phyloP scores from a whole-genome alignment of 2,888 invertebrate genomes.

The Pseudococcus viburni region DNA sequence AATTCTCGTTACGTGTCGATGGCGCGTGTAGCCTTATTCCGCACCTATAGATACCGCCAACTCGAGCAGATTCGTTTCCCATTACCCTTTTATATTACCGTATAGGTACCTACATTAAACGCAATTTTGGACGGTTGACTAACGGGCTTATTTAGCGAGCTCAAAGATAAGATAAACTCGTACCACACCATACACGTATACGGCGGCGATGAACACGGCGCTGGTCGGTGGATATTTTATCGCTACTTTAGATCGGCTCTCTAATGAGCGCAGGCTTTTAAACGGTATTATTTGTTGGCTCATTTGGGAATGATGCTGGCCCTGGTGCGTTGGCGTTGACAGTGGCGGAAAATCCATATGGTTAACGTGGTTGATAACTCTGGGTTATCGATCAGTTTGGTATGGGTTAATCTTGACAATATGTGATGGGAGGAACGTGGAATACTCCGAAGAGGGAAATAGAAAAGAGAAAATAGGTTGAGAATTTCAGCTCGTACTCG shows the following conservation, averaged over 20 bases:
- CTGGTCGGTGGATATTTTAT: slow-evolving; percentile 12
- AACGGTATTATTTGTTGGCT: neutral
- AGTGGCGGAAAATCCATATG: slow-evolving; percentile 4
- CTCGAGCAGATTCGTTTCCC: neutral
- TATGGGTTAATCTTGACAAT: neutral
- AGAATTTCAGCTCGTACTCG: neutral
- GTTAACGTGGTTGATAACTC: neutral
- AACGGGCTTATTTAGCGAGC: slow-evolving; percentile 16
- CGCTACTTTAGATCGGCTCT: neutral
- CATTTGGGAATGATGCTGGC: slow-evolving; percentile 7
- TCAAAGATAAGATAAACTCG: slow-evolving; percentile 24
- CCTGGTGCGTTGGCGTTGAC: neutral
- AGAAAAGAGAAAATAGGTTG: slow-evolving; percentile 1
- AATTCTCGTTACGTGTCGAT: neutral
- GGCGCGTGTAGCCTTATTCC: neutral
- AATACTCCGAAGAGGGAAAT: neutral
- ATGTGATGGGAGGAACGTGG: neutral
- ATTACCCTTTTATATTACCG: neutral
- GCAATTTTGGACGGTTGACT: slow-evolving; percentile 20
- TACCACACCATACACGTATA: neutral
- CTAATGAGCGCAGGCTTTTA: neutral
- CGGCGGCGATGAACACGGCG: neutral
- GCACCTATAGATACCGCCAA: neutral
- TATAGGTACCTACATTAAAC: neutral
- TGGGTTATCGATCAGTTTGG: neutral